Base-by-base conservation (phyloP, 2,888 invertebrate genomes). In the Nudaria mundana region DNA sequence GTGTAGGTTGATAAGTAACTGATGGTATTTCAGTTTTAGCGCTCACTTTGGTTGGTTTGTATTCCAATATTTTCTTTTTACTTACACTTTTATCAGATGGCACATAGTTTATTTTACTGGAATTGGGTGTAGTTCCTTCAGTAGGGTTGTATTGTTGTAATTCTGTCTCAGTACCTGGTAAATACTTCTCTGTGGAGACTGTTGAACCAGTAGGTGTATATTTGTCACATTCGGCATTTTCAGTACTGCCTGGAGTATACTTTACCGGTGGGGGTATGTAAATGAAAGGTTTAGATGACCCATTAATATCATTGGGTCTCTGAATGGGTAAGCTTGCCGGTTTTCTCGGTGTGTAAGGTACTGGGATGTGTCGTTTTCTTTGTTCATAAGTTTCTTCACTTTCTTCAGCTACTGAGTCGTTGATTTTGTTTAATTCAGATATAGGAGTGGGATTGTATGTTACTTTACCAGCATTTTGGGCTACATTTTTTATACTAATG, bases 391-490 rank as follows among this genome's bases (percentile, higher is more conserved):
- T 51, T 25, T 81, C 84, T 36, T 82, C 80, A 42, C 63, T 74
- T 34, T 56, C 52, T 48, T 77, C 81, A 20, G 60, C 52, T 30
- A 79, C 80, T 37, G 62, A 51, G 52, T 63, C 79, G 51, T 67
- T 79, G 43, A 82, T 82, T 69, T 88, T 89, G 44, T 88, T 84
- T 18, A 93, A 72, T 72, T 92, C 91, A 0, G 92, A 79, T 64
- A 93, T 92, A 0, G 93, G 93, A 2, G 93, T 93, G 14, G 93
- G 93, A 66, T 92, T 92, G 61, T 93, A 93, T 3, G 87, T 89
- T 18, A 67, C 81, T 66, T 86, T 89, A 20, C 64, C 57, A 22
- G 52, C 88, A 81, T 66, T 83, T 80, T 52, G 89, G 70, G 42
- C 47, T 49, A 44, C 44, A 42, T 49, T 64, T 28, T 48, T 44